phyloP scores from a whole-genome alignment of 2,888 invertebrate genomes.

The Pediacus dermestoides region DNA sequence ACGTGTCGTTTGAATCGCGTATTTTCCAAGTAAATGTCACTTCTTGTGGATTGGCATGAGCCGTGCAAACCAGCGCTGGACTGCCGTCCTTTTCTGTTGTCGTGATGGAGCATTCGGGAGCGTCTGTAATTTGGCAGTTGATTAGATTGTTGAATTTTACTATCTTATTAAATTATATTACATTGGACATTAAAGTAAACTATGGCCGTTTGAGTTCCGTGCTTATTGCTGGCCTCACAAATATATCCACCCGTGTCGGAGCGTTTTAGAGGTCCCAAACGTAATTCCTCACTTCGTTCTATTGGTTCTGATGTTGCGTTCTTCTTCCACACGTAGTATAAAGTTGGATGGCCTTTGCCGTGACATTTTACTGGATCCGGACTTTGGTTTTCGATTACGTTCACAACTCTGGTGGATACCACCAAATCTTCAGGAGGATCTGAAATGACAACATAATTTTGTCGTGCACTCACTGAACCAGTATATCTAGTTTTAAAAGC shows the following conservation, averaged over 20 bases:
- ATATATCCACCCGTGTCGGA: constrained; percentile 73
- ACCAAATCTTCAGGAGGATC: constrained; percentile 84
- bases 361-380: constrained; percentile 58
- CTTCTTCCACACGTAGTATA: constrained; percentile 70
- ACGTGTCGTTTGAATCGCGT: constrained; percentile 79
- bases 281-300: constrained; percentile 54
- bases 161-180: constrained; percentile 49
- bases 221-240: constrained; percentile 76
- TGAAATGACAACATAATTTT: constrained; percentile 41
- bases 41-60: constrained; percentile 73
- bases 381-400: constrained; percentile 56
- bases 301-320: constrained; percentile 55
- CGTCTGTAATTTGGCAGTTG: constrained; percentile 56
- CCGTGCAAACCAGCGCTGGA: constrained; percentile 76
- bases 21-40: constrained; percentile 81
- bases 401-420: constrained; percentile 57
- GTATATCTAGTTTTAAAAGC: too few relatives aligned
- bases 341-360: constrained; percentile 66
- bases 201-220: constrained; percentile 68
- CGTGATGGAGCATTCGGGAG: constrained; percentile 79
- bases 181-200: constrained; percentile 79
- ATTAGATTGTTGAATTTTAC: neutral
- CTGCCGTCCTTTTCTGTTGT: constrained; percentile 67
- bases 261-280: constrained; percentile 64
- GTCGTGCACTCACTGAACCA: too few relatives aligned